Evolutionary conservation across 64 coral and sea anemone genomes (phyloP), one percentile per base, ranked within the genome.

Genomic region (Cladopsammia gracilis): DNA sequence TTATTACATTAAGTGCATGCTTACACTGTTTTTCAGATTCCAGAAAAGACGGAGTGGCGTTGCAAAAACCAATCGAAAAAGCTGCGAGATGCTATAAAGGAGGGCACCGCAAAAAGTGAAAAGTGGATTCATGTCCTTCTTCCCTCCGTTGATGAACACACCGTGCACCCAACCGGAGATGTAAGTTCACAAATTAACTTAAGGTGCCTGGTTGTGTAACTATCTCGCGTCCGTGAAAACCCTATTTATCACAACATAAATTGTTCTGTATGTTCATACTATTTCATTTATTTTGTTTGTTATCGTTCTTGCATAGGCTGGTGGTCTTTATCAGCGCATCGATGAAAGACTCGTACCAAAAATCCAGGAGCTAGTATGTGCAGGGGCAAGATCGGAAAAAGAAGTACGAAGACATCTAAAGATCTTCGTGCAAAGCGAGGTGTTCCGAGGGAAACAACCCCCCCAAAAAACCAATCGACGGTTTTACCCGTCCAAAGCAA

Each of bases 31-130:
- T 23, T 20, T 19, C 46, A 89, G 87, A 89, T 89, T 25, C 51
- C 73, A 22, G 58, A 89, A 89, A 78, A 48, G 71, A 89, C 57
- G 44, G 87, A 89, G 23, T 89, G 72, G 25, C 58, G 58, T 51
- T 58, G 87, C 15, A 89, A 78, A 49, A 78, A 19, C 43, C 86
- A 85, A 45, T 85, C 82, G 10, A 85, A 85, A 68, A 85, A 64
- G 58, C 60, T 67, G 46, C 58, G 82, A 24, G 34, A 64, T 44
- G 82, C 82, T 22, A 62, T 75, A 53, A 51, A 75, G 19, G 22
- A 57, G 10, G 47, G 70, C 47, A 78, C 50, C 23, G 26, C 70
- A 69, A 88, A 75, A 54, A 18, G 15, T 78, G 87, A 89, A 76
- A 58, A 73, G 15, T 89, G 73, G 25, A 78, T 89, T 46, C 72